Evolutionary conservation across 2,888 invertebrate species (phyloP), one percentile per base, ranked within the genome.

Genomic region (Hypolimnas misippus): DNA sequence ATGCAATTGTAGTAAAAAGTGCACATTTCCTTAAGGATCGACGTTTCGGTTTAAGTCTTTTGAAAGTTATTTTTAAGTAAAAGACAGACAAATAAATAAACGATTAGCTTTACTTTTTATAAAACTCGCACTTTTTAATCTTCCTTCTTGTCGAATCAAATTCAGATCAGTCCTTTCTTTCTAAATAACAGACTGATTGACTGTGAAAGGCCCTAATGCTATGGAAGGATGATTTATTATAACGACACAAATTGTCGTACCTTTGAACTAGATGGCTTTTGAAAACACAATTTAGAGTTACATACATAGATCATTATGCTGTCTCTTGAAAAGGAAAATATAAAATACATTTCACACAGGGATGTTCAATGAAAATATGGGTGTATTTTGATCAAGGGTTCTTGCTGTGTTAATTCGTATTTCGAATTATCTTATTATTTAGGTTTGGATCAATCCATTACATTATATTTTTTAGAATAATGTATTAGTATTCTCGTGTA

Each of bases 311-410:
- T 60, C 59, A 54, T 60, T 60, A 60, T 16, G 44, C 16, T 10
- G 21, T 54, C 59, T 29, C 59, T 60, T 60, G 53, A 54, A 54
- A 54, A 53, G 46, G 21, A 49, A 60, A 59, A 60, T 33, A 50
- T n/a, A 33, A 60, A 46, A 46, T 46, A 46, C n/a, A 46, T 46
- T 42, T 19, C 3, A 46, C 21, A 46, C n/a, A 21, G 12, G 12
- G n/a, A n/a, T 38, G 35, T 1, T 38, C 35, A n/a, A 21, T 46
- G 21, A 21, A 21, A 46, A 21, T 46, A 21, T 42, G 19, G 42
- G 6, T 46, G 17, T 46, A n/a, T 21, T 21, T 21, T 46, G 44
- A 21, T 38, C 35, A 38, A n/a, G n/a, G 35, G 12, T n/a, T 33
- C 33, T 3, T 46, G 12, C 21, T 42, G 17, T 42, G 42, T 10